These are phyloP conservation scores for Leguminivora glycinivorella DNA, from an alignment of 1,140 invertebrate genomes.

Conservation along the genomic window DNA sequence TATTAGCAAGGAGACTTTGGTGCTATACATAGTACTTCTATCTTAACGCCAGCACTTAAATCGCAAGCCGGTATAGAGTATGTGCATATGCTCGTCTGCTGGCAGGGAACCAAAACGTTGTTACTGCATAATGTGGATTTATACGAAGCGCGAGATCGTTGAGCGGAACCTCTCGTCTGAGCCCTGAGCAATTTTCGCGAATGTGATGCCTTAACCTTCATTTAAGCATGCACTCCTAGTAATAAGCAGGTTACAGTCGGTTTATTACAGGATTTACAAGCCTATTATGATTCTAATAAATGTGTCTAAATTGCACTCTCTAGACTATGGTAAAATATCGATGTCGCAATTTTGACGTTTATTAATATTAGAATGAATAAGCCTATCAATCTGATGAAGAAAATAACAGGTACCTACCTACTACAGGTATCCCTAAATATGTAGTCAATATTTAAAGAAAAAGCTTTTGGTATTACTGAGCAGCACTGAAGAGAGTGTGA, in stretches of 20 bases:
- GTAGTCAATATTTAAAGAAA: not conserved
- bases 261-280: no score
- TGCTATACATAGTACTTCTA: not conserved
- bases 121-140: slow-evolving; percentile 72
- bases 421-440: no score
- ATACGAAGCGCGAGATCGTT: slow-evolving; percentile 54
- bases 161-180: slow-evolving; percentile 58
- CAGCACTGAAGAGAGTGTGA: not conserved
- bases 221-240: not conserved
- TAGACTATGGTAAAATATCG: no score
- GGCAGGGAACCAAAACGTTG: slow-evolving; percentile 72
- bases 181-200: slow-evolving; percentile 58
- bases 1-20: not conserved
- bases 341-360: no score
- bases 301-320: no score
- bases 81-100: slow-evolving; percentile 46
- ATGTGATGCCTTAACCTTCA: slow-evolving; percentile 17
- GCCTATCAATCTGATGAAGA: no score
- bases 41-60: slow-evolving; percentile 30
- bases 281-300: no score
- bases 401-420: no score
- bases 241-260: no score
- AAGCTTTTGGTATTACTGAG: not conserved
- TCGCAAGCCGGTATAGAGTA: slow-evolving; percentile 29
- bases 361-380: no score